Conservation (phyloP, 2,113 vertebrate genomes). For the Syrmaticus mikado region DNA sequence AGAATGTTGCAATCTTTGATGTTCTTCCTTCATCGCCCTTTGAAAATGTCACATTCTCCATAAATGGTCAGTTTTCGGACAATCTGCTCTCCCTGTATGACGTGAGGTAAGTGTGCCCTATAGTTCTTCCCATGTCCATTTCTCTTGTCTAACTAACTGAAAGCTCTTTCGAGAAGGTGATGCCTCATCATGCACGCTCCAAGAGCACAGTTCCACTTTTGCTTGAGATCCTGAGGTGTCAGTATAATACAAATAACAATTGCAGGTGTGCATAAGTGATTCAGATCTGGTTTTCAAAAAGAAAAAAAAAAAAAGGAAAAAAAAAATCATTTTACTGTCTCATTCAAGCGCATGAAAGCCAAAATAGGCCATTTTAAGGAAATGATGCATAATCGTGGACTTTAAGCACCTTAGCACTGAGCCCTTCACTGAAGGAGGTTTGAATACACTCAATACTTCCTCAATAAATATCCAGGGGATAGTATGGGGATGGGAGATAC, state of each 20-base stretch:
- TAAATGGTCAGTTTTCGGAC: background rate
- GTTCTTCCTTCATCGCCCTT: background rate
- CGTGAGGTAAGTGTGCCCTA: background rate
- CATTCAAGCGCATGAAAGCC: slow-evolving; percentile 7
- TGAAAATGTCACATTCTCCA: background rate
- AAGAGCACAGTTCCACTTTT: background rate
- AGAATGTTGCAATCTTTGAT: background rate
- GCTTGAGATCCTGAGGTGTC: background rate
- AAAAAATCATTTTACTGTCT: slow-evolving; percentile 13
- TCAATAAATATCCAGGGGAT: background rate
- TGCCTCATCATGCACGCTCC: background rate
- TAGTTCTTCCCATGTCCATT: background rate
- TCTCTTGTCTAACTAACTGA: background rate
- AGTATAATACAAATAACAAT: background rate
- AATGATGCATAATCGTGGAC: slow-evolving; percentile 21
- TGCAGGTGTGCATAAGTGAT: background rate
- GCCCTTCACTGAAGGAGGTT: background rate
- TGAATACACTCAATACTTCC: background rate
- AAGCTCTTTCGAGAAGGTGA: background rate
- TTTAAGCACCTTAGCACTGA: slow-evolving; percentile 3
- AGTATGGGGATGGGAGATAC: background rate
- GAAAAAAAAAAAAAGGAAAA: background rate
- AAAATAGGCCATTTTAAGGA: slow-evolving; percentile 42
- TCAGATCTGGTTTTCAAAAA: background rate
- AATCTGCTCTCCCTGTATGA: background rate